A percentile compares a stretch with the other conserved stretches of the same genome.
Conservation (phyloP, 2,888 invertebrate species). For the Sphaeridia pumilis region DNA sequence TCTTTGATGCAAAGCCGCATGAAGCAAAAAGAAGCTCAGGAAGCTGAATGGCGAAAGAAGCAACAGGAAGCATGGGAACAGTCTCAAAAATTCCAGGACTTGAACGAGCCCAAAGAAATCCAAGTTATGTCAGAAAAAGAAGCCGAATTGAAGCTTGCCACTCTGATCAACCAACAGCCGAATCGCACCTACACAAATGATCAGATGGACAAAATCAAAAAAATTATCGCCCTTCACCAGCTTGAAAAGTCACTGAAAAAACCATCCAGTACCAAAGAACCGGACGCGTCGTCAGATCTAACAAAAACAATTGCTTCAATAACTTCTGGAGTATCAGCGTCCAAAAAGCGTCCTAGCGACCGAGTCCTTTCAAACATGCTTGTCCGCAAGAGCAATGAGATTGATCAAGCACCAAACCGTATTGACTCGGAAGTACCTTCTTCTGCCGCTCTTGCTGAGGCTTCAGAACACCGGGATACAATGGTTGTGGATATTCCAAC, state of each 20-base stretch:
- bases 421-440: too few species aligned
- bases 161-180: conserved; percentile 1
- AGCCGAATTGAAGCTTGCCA: conserved; percentile 3
- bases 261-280: too few species aligned
- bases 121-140: not conserved
- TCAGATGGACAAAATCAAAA: conserved; percentile 29
- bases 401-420: not conserved
- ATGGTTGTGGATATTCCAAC: conserved; percentile 17
- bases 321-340: too few species aligned
- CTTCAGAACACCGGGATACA: too few species aligned
- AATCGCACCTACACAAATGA: conserved; percentile 22
- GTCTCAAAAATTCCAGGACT: conserved; percentile 4
- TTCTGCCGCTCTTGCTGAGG: too few species aligned
- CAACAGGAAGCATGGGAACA: conserved; percentile 4
- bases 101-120: too few species aligned
- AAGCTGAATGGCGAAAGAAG: not conserved
- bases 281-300: too few species aligned
- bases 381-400: not conserved
- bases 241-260: conserved; percentile 18
- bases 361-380: not conserved
- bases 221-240: conserved; percentile 28
- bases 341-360: too few species aligned
- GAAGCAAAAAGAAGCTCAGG: not conserved
- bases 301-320: too few species aligned
- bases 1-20: too few species aligned